Conservation (phyloP, 2,797 vertebrate genomes). For the Myotis myotis region DNA sequence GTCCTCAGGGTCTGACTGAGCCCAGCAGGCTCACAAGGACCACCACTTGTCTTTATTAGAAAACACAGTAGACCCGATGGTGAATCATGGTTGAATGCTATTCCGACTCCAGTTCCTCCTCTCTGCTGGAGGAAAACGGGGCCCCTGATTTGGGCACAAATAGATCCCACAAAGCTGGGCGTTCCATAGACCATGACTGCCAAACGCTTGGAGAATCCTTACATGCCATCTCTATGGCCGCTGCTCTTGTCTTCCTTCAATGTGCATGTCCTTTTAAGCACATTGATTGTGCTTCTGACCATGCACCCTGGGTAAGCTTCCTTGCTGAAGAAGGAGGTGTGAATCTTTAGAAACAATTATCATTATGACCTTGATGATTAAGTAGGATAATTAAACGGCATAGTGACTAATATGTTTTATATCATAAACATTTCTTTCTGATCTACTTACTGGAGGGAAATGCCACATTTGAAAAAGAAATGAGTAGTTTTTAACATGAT, state of each 20-base stretch:
- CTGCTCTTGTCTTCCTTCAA: background rate
- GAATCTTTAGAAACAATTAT: constrained; percentile 88
- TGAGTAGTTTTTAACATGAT: constrained; percentile 88
- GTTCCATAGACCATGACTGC: background rate
- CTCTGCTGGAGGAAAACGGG: background rate
- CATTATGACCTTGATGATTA: constrained; percentile 88
- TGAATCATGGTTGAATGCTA: background rate
- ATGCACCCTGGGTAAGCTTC: constrained; percentile 77
- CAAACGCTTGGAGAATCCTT: fast-evolving
- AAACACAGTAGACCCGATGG: fast-evolving
- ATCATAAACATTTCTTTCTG: constrained; percentile 87
- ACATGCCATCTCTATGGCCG: fast-evolving
- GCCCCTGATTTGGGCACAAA: background rate
- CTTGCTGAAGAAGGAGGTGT: constrained; percentile 80
- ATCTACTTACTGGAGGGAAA: constrained; percentile 84
- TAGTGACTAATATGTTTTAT: constrained; percentile 88
- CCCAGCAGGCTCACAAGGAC: background rate
- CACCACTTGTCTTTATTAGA: background rate
- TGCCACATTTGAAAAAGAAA: constrained; percentile 86
- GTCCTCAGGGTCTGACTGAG: no score
- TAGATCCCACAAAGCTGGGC: background rate
- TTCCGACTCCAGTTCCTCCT: background rate
- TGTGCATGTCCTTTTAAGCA: background rate
- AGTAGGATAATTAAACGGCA: constrained; percentile 86
- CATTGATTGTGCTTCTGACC: constrained; percentile 75